Evolutionary conservation across 2,888 invertebrate species (phyloP).

Genomic region (Thumatha senex): DNA sequence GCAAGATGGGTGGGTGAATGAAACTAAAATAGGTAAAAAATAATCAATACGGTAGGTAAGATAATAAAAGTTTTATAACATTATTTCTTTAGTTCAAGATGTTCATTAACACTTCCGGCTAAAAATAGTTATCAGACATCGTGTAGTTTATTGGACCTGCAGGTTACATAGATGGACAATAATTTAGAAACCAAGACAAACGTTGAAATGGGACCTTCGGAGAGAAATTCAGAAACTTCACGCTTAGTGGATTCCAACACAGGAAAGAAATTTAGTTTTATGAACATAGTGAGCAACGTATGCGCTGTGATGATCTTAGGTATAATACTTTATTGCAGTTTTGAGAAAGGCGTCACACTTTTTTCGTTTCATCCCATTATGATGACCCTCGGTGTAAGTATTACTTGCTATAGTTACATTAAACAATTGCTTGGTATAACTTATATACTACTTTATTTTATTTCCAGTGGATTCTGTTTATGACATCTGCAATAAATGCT

Average conservation of each 20-base stretch:
- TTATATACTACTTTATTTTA: conserved; percentile 5
- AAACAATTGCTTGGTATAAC: too few species aligned
- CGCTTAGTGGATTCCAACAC: conserved; percentile 58
- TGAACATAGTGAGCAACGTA: conserved; percentile 66
- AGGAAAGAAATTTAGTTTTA: conserved; percentile 59
- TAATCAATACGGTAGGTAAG: too few species aligned
- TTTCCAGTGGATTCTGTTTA: conserved; percentile 75
- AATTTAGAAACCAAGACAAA: conserved; percentile 34
- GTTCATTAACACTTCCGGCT: not conserved
- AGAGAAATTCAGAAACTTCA: conserved; percentile 64
- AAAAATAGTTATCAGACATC: not conserved
- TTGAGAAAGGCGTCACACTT: conserved; percentile 57
- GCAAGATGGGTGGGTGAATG: too few species aligned
- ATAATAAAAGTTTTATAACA: too few species aligned
- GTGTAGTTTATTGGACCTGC: not conserved
- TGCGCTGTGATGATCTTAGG: conserved; percentile 61
- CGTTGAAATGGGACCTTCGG: conserved; percentile 52
- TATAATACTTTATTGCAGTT: conserved; percentile 65
- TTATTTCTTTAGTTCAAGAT: too few species aligned
- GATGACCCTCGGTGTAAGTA: conserved; percentile 76
- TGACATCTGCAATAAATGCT: conserved; percentile 77
- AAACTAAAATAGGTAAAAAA: too few species aligned
- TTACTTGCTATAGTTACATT: too few species aligned
- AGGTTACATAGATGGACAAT: conserved; percentile 39
- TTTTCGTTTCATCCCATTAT: conserved; percentile 77